phyloP scores from a whole-genome alignment of 1,140 invertebrate genomes.

The Trachymyrmex septentrionalis region DNA sequence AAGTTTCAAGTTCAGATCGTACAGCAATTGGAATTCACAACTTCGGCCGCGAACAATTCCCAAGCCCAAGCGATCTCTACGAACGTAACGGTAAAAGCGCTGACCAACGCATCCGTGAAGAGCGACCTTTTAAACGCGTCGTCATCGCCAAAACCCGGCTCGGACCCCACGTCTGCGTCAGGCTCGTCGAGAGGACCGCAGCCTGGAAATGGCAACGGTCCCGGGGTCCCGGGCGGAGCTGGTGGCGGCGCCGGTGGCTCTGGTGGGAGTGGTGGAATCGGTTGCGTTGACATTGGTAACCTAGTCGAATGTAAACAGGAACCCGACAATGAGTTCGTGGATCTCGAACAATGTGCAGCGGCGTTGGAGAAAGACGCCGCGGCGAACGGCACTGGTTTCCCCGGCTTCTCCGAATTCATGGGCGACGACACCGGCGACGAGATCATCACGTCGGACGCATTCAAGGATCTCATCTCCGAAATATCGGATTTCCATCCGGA shows the following conservation, averaged over 20 bases:
- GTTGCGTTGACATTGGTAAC: slow-evolving; percentile 87
- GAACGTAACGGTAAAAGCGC: slow-evolving; percentile 96
- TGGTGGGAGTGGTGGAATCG: slow-evolving; percentile 72
- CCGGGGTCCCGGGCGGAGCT: too few relatives aligned
- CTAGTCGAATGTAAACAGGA: slow-evolving; percentile 95
- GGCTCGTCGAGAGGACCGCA: slow-evolving; percentile 71
- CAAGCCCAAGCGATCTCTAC: slow-evolving; percentile 96
- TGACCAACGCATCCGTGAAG: slow-evolving; percentile 94
- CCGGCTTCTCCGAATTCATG: slow-evolving; percentile 92
- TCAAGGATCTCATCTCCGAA: slow-evolving; percentile 96
- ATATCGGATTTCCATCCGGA: slow-evolving; percentile 94
- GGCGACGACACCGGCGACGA: slow-evolving; percentile 94
- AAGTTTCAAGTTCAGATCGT: slow-evolving; percentile 97
- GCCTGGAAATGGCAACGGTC: slow-evolving; percentile 73
- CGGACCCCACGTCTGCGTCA: slow-evolving; percentile 79
- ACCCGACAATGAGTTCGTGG: slow-evolving; percentile 93
- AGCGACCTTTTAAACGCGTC: slow-evolving; percentile 88
- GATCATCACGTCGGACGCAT: slow-evolving; percentile 92
- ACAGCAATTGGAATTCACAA: slow-evolving; percentile 95
- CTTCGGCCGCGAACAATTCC: slow-evolving; percentile 91
- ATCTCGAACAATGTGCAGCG: slow-evolving; percentile 92
- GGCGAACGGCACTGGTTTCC: slow-evolving; percentile 90
- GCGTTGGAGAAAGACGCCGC: slow-evolving; percentile 93
- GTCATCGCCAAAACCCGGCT: slow-evolving; percentile 86
- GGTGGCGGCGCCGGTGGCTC: slow-evolving; percentile 52